Base-by-base conservation (phyloP, 1,140 invertebrate genomes). In the Drosophila arawakana region DNA sequence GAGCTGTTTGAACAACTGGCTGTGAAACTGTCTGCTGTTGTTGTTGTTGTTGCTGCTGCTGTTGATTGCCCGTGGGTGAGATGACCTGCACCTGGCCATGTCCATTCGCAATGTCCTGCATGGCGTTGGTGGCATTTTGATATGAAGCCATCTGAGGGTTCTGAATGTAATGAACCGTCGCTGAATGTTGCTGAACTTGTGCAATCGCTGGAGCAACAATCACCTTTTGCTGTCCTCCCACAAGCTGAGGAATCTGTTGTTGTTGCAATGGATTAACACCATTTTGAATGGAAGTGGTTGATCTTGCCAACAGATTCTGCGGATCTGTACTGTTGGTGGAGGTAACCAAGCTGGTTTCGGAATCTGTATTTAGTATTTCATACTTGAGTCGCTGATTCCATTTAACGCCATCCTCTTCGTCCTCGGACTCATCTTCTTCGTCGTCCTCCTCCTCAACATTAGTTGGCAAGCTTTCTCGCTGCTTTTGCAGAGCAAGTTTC, bases 381-480 rank as follows among this genome's bases (percentile, higher is more conserved):
- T 83, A 82, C 34, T 75, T 90, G 5, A 80, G 63, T 18, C 90
- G 78, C 49, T 84, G 80, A 73, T 82, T 89, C 76, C 81, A 82
- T 61, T 89, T 91, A 3, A 83, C 76, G 9, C 80, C 80, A 54
- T 92, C 91, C 58, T 91, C 88, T 11, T 92, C 91, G 35, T 90
- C 90, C 25, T 92, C 91, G 2, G 84, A 89, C 15, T 91, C 91
- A 50, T 92, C 91, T 15, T 91, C 88, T 39, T 92, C 91, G 13
- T 91, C 91, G 54, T 91, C 91, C 47, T 92, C 91, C 43, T 92
- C 88, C 13, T 90, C 91, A 4, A 82, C 82, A 57, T 91, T 88
- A 90, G 93, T 75, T 92, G 91, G 80, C 93, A 94, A 74, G 93
- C 94, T 93, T 81, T 95, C 94, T 63, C 95, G 94, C 77, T 94